Evolutionary conservation across 2,888 invertebrate genomes (phyloP), one percentile per base, ranked within the genome.

Genomic region (Melieria picta): DNA sequence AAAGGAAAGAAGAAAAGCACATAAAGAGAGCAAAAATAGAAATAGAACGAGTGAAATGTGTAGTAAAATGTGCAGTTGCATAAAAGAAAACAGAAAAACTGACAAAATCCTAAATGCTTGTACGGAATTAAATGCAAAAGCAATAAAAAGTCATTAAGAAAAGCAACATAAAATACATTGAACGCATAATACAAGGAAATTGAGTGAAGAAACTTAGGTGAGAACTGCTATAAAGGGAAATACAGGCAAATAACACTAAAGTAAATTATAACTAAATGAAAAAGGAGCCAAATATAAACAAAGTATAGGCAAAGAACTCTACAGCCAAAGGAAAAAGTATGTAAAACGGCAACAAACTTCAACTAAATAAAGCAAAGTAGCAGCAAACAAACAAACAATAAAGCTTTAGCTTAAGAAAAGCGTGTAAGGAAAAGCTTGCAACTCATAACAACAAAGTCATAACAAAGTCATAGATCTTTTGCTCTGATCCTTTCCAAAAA

Each of bases 171-270:
- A 30, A 30, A 30, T 30, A 3, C 30, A 30, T 30, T 30, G 30
- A 30, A 30, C 3, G 30, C 30, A 30, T 30, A 30, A 30, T 30
- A 30, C 30, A 30, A 30, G 30, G 30, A 30, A 30, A 30, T 30
- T 30, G 30, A 42, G 5, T 13, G 13, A 55, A 55, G 10, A 7
- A 65, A 30, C 7, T 56, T 13, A 6, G 56, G 9, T 56, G 16
- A 7, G 13, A 13, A n/a, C 45, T 48, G 16, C 46, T n/a, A n/a
- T 66, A 46, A 42, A 5, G n/a, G n/a, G n/a, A n/a, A n/a, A n/a
- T n/a, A n/a, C n/a, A 57, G 58, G 48, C 30, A 30, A 30, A 66
- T 43, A 66, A 66, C 58, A 50, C 48, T 16, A 58, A 9, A 47
- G n/a, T 5, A 42, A 46, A 65, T 13, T n/a, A 45, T 43, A 56